Evolutionary conservation across 2,797 vertebrate genomes (phyloP), one percentile per base, ranked within the genome.

Genomic region (Rhinophrynus dorsalis): DNA sequence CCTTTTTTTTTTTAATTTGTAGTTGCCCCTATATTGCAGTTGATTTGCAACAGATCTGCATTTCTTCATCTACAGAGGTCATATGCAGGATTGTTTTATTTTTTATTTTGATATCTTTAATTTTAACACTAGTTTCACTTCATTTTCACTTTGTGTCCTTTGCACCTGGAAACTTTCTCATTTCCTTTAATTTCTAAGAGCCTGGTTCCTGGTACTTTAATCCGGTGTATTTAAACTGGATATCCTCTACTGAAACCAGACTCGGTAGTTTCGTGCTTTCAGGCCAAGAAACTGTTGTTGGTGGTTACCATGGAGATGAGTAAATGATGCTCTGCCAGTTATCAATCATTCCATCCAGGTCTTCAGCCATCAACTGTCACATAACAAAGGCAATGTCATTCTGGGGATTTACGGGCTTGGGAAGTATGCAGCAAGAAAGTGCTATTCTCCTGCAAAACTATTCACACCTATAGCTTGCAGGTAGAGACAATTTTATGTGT

Each of bases 281-380:
- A 52, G 61, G 69, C 69, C 54, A 72, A 65, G 61, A 72, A 57
- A 58, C 54, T 72, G 54, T 72, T 72, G 57, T 45, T 59, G 52
- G 54, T 44, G 61, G 69, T 72, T 58, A 13, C 69, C 52, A 24
- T 32, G 26, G 59, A 57, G 29, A 65, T 33, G 23, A 15, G 61
- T 72, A 65, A 72, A 65, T 65, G 61, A 65, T 65, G 61, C 65
- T n/a, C 45, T 72, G 61, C 45, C 45, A 33, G 29, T 44, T 65
- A 40, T 72, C 61, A 65, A 40, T 72, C 69, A 72, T 33, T 47
- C 18, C 42, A 64, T 71, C 60, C 52, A 33, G 27, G 48, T 57
- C 69, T 64, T 38, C 51, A 35, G 51, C 26, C 51, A 47, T 56
- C 51, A 42, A 11, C 42, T 50, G 60, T 72, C 59, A 10, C 69